Evolutionary conservation across 2,797 vertebrate genomes (phyloP), one percentile per base, ranked within the genome.

Genomic region (Meda fulgida): DNA sequence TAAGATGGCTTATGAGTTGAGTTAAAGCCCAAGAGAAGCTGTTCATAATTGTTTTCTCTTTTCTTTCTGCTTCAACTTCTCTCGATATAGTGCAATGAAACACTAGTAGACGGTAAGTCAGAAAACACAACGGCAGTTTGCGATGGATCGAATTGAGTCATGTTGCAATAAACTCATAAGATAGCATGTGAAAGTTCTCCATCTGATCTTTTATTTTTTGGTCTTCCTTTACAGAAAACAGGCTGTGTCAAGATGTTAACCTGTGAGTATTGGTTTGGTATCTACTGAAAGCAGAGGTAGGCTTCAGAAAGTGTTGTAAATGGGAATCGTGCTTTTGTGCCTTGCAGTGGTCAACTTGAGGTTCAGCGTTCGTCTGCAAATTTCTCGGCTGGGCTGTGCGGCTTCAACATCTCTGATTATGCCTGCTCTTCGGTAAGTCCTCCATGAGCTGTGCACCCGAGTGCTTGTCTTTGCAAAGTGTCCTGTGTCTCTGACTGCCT

Each of bases 341-440:
- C 60, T 53, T 51, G 58, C 84, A 91, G 89, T 5, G 36, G 23
- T 26, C 69, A 51, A 43, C 63, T 88, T 0, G 4, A 83, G 48
- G 40, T 81, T 48, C 31, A 26, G 14, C 29, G 53, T 69, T 36
- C 71, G 7, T 14, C 8, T 26, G 84, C 38, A 8, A 40, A 40
- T 40, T 40, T 40, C 38, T 40, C 38, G 9, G 38, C 38, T 40
- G 1, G 53, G 53, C 55, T 88, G 67, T 92, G 92, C 87, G 77
- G 78, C 69, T 88, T 90, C 5, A 86, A 70, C 71, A 4, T 21
- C 31, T 34, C 76, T 89, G 3, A 88, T 5, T 83, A 89, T 72
- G 89, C 90, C 60, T 89, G 88, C 66, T 86, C 91, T 51, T 78
- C n/a, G 38, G 91, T 93, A 90, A 90, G 87, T 36, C 7, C 29